A percentile compares a stretch with the other conserved stretches of the same genome.
Conservation (phyloP, 1,140 invertebrate species). For the Drosophila oshimai region DNA sequence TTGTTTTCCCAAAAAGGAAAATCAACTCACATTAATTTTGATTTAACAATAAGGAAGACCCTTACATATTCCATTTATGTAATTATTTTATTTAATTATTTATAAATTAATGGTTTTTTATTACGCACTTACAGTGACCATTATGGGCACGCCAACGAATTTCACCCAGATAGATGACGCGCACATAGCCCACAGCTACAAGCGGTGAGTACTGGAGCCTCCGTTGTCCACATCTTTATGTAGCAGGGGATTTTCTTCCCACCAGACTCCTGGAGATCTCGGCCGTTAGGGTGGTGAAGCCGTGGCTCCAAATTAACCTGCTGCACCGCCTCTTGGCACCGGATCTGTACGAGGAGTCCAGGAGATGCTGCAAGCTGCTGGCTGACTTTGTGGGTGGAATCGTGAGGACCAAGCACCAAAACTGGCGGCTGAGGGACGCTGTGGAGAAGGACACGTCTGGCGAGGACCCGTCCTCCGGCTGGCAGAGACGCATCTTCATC, state of each 20-base stretch:
- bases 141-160: constrained; percentile 75
- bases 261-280: constrained; percentile 73
- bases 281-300: constrained; percentile 68
- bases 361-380: constrained; percentile 55
- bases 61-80: too few species aligned
- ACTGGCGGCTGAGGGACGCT: constrained; percentile 59
- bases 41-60: too few species aligned
- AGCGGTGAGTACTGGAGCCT: constrained; percentile 43
- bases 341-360: constrained; percentile 51
- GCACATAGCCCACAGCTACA: constrained; percentile 72
- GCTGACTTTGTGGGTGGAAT: constrained; percentile 71
- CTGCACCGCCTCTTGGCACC: constrained; percentile 61
- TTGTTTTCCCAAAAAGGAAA: too few species aligned
- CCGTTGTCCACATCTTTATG: too few species aligned
- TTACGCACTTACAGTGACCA: constrained; percentile 57
- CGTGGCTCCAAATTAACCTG: constrained; percentile 73
- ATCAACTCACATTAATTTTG: too few species aligned
- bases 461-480: constrained; percentile 15
- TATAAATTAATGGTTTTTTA: neutral
- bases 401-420: constrained; percentile 64
- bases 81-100: neutral
- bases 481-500: constrained; percentile 76
- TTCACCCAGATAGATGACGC: constrained; percentile 68
- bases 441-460: neutral
- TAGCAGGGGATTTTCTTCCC: too few species aligned